A percentile compares a stretch with the other conserved stretches of the same genome.
Conservation (phyloP, 2,113 vertebrate genomes). For the Notarius lentiginosus region DNA sequence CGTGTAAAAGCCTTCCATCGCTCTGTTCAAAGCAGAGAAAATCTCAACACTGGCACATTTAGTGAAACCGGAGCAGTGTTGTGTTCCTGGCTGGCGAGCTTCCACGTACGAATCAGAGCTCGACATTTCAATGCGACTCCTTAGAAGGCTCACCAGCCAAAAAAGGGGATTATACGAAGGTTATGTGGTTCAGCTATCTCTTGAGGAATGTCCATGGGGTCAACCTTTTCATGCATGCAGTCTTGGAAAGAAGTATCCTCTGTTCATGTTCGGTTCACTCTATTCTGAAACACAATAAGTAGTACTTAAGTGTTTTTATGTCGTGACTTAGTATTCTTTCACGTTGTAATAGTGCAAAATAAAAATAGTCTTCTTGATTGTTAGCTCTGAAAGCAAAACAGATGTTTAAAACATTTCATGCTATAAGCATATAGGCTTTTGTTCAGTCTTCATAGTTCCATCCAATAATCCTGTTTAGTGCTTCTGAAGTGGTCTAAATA, state of each 20-base stretch:
- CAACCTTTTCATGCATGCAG: conserved; percentile 9
- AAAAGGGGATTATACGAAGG: conserved; percentile 24
- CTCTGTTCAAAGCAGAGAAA: conserved; percentile 49
- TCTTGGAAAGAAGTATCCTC: conserved; percentile 27
- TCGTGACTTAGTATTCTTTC: background rate
- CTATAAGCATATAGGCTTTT: background rate
- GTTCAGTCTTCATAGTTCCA: background rate
- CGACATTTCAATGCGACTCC: conserved; percentile 1
- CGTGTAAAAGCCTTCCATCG: conserved; percentile 14
- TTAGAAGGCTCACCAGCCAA: conserved; percentile 8
- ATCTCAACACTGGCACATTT: conserved; percentile 42
- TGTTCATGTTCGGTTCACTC: conserved; percentile 7
- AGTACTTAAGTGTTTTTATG: background rate
- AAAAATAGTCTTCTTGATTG: background rate
- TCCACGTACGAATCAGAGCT: conserved; percentile 15
- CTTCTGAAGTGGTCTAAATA: background rate
- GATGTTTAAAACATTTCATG: background rate
- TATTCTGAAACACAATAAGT: background rate
- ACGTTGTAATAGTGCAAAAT: background rate
- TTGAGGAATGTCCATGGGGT: background rate
- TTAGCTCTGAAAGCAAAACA: background rate
- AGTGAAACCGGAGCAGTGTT: conserved; percentile 63
- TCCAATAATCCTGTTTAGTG: background rate
- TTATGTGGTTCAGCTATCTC: conserved; percentile 14
- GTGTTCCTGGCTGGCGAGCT: conserved; percentile 54